Evolutionary conservation across 1,140 invertebrate genomes (phyloP).

Genomic region (Drusus annulatus): DNA sequence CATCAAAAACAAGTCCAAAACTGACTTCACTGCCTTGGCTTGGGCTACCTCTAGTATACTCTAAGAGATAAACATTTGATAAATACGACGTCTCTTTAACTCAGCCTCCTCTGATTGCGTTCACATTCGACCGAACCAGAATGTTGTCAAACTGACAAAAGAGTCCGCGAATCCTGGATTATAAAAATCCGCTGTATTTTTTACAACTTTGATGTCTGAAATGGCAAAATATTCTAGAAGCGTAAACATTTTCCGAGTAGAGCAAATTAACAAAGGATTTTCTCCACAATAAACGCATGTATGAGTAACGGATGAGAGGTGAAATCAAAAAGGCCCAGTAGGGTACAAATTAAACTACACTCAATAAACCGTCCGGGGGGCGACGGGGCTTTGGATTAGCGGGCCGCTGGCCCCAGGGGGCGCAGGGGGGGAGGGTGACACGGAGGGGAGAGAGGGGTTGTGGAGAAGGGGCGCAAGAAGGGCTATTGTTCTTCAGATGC

Average conservation of each 20-base stretch:
- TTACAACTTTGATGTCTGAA: too few relatives aligned
- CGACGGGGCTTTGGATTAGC: slow-evolving; percentile 46
- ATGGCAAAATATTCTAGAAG: neutral
- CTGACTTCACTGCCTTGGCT: too few relatives aligned
- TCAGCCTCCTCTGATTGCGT: too few relatives aligned
- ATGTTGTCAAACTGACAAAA: too few relatives aligned
- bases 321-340: slow-evolving; percentile 36
- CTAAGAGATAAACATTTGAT: too few relatives aligned
- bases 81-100: too few relatives aligned
- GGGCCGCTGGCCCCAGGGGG: neutral
- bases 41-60: too few relatives aligned
- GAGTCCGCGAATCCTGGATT: too few relatives aligned
- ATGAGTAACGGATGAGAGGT: slow-evolving; percentile 48
- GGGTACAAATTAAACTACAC: slow-evolving; percentile 57
- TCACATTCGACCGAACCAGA: too few relatives aligned
- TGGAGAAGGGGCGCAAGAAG: too few relatives aligned
- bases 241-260: slow-evolving; percentile 15
- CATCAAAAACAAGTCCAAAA: too few relatives aligned
- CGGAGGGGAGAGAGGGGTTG: neutral
- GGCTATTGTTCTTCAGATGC: slow-evolving; percentile 32
- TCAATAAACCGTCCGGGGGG: slow-evolving; percentile 54
- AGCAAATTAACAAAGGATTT: slow-evolving; percentile 18
- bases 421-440: neutral
- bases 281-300: slow-evolving; percentile 36
- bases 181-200: too few relatives aligned